phyloP scores from a whole-genome alignment of 2,113 vertebrate genomes.

The Heterocephalus glaber region DNA sequence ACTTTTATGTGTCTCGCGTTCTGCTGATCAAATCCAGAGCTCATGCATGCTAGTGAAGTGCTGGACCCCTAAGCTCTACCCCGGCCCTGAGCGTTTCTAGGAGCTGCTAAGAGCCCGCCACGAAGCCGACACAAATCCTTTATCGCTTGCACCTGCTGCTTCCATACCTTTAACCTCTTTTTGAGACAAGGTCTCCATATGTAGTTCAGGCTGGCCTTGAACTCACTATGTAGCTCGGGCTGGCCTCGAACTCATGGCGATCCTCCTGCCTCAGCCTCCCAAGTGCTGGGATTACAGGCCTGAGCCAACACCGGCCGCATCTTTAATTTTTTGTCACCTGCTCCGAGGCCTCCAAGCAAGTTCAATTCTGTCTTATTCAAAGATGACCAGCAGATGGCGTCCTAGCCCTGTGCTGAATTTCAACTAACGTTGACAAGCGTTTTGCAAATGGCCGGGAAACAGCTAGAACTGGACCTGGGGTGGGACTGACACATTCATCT shows the following conservation, averaged over 20 bases:
- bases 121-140: not conserved
- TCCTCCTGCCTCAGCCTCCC: no score
- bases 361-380: slow-evolving; percentile 1
- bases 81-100: not conserved
- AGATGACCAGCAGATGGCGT: slow-evolving; percentile 35
- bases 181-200: no score
- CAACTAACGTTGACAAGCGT: not conserved
- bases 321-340: not conserved
- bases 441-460: not conserved
- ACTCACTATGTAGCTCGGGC: no score
- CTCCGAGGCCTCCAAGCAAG: not conserved
- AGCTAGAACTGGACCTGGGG: not conserved
- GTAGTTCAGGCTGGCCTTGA: no score
- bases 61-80: not conserved
- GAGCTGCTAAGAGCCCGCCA: not conserved
- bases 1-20: not conserved
- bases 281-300: no score
- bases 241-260: no score
- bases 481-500: not conserved
- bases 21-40: not conserved
- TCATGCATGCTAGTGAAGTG: not conserved
- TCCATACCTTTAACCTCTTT: no score
- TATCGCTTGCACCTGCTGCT: not conserved
- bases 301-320: no score
- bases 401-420: not conserved